phyloP scores from a whole-genome alignment of 2,888 invertebrate species.

The Sinohyriopsis cumingii region DNA sequence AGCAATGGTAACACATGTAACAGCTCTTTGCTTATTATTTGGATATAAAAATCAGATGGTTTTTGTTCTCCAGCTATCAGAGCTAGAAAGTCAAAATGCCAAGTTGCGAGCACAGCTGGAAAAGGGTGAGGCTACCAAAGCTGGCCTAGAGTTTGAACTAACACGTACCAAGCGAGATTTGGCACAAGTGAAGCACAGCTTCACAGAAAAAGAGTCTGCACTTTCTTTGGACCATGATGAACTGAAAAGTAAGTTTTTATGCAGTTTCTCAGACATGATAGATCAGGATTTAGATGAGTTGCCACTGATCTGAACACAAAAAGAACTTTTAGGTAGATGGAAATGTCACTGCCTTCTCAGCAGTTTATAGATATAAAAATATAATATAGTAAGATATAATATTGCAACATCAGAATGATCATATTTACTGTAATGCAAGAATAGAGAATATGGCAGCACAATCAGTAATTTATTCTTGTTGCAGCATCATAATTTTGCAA shows the following conservation, averaged over 20 bases:
- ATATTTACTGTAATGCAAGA: no score
- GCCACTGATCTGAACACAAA: no score
- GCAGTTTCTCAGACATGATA: not conserved
- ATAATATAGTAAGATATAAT: no score
- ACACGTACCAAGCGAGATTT: conserved; percentile 58
- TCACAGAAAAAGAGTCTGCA: conserved; percentile 48
- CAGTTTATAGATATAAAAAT: no score
- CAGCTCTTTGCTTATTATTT: not conserved
- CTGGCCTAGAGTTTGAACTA: conserved; percentile 68
- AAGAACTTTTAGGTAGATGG: no score
- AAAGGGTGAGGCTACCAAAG: conserved; percentile 65
- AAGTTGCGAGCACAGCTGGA: conserved; percentile 64
- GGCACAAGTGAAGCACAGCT: conserved; percentile 51
- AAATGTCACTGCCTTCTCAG: no score
- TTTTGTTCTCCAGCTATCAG: conserved; percentile 46
- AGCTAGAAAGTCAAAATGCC: conserved; percentile 60
- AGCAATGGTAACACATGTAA: not conserved
- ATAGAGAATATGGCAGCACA: no score
- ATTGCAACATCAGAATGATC: no score
- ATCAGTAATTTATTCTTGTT: no score
- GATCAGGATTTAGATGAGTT: not conserved
- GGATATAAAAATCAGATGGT: not conserved
- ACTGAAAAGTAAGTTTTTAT: conserved; percentile 55
- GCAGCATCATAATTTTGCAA: no score
- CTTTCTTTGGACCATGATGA: conserved; percentile 56